phyloP scores from a whole-genome alignment of 2,888 invertebrate species.

The Eustalomyia histrio region DNA sequence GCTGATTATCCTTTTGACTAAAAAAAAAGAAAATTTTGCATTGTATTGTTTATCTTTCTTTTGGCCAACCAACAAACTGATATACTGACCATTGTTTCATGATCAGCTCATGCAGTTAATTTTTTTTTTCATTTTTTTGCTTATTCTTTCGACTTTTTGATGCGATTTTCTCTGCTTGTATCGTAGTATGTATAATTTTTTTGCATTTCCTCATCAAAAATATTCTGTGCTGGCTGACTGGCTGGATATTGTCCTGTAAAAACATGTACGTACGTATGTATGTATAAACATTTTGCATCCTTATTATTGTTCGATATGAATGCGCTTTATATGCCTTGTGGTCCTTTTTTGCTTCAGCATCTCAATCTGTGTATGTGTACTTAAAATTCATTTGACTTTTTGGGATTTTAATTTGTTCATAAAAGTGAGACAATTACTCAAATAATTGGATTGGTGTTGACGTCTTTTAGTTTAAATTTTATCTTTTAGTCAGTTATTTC shows the following conservation, averaged over 20 bases:
- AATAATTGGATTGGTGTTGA: constrained; percentile 76
- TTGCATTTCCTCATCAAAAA: constrained; percentile 3
- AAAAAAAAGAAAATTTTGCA: constrained; percentile 20
- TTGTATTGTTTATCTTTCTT: constrained; percentile 32
- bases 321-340: constrained; percentile 39
- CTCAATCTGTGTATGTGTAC: constrained; percentile 32
- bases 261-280: too few relatives aligned
- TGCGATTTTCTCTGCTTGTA: constrained; percentile 71
- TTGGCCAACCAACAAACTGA: constrained; percentile 25
- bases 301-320: constrained; percentile 10
- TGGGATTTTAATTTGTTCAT: constrained; percentile 76
- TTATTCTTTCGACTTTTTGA: constrained; percentile 74
- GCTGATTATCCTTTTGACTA: constrained; percentile 77
- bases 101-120: constrained; percentile 33
- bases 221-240: constrained; percentile 4
- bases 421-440: constrained; percentile 77
- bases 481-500: constrained; percentile 36
- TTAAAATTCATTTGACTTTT: constrained; percentile 73
- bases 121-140: constrained; percentile 25
- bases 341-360: constrained; percentile 23
- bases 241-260: constrained; percentile 14
- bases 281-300: constrained; percentile 30
- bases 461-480: constrained; percentile 43
- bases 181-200: constrained; percentile 10
- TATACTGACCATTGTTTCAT: constrained; percentile 25